phyloP scores from a whole-genome alignment of 2,888 invertebrate species.

The Nebria brevicollis region DNA sequence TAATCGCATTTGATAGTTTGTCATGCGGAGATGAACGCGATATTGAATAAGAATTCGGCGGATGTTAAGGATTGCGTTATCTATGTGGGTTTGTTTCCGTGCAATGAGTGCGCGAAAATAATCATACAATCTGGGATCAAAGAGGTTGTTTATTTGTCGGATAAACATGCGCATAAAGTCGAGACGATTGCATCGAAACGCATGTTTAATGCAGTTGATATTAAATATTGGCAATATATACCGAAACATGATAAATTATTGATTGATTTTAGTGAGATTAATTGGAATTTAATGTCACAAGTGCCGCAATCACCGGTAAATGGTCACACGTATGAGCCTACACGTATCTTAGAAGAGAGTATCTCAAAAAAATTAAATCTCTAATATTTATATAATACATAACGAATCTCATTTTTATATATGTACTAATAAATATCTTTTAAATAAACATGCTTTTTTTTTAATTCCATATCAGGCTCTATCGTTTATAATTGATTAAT shows the following conservation, averaged over 20 bases:
- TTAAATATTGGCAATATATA: slow-evolving; percentile 66
- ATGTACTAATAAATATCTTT: no score
- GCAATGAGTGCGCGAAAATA: slow-evolving; percentile 97
- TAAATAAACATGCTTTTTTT: no score
- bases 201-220: slow-evolving; percentile 77
- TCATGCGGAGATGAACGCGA: slow-evolving; percentile 98
- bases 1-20: slow-evolving; percentile 83
- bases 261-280: slow-evolving; percentile 74
- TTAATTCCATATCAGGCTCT: no score
- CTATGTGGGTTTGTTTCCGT: slow-evolving; percentile 93
- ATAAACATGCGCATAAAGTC: slow-evolving; percentile 78
- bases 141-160: slow-evolving; percentile 81
- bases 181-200: slow-evolving; percentile 79
- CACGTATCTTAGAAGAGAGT: not conserved
- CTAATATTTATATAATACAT: no score
- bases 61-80: slow-evolving; percentile 83
- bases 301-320: slow-evolving; percentile 61
- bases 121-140: slow-evolving; percentile 93
- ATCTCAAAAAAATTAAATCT: no score
- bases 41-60: slow-evolving; percentile 86
- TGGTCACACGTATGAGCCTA: not conserved
- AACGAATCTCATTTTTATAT: no score
- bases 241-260: slow-evolving; percentile 72
- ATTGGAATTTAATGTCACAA: slow-evolving; percentile 68
- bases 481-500: no score